Base-by-base conservation (phyloP, 2,113 vertebrate genomes). In the Misgurnus anguillicaudatus region DNA sequence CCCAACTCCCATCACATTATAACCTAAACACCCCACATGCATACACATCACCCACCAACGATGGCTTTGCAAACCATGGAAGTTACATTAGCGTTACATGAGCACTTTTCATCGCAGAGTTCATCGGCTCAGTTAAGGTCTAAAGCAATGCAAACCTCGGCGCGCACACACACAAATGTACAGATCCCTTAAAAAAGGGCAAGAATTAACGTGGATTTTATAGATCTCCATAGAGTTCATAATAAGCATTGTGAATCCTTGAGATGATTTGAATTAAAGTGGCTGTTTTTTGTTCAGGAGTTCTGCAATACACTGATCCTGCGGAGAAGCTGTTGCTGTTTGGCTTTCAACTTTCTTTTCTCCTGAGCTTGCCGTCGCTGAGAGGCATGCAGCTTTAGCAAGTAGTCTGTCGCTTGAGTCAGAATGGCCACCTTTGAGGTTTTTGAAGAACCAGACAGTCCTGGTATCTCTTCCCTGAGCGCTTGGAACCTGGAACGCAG, bases 361-460 rank as follows among this genome's bases (percentile, higher is more conserved):
- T 98, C 97, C 0, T 93, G 94, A 0, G 88, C 88, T 89, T 97
- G 93, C 67, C 90, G 91, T 65, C 91, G 92, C 87, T 98, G 96
- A 0, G 88, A 88, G 4, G 82, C 83, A 53, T 95, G 89, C 65
- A 99, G 92, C 6, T 94, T 86, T 72, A 90, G 87, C 81, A 98
- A 90, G 87, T 97, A 96, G 74, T 98, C 95, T 0, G 95, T 92
- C 0, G 97, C 96, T 60, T 94, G 95, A 80, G 95, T 96, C 87
- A 99, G 90, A 87, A 99, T 97, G 82, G 96, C 95, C 79, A 99
- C 97, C 81, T 99, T 99, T 1, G 97, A 95, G 0, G 95, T 94
- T 83, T 98, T 98, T 73, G 94, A 87, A 3, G 95, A 93, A 85
- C 92, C 90, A 47, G 92, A 92, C 0, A 99, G 90, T 11, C 94